Base-by-base conservation (phyloP, 2,888 invertebrate species). In the Drosophila mettleri region DNA sequence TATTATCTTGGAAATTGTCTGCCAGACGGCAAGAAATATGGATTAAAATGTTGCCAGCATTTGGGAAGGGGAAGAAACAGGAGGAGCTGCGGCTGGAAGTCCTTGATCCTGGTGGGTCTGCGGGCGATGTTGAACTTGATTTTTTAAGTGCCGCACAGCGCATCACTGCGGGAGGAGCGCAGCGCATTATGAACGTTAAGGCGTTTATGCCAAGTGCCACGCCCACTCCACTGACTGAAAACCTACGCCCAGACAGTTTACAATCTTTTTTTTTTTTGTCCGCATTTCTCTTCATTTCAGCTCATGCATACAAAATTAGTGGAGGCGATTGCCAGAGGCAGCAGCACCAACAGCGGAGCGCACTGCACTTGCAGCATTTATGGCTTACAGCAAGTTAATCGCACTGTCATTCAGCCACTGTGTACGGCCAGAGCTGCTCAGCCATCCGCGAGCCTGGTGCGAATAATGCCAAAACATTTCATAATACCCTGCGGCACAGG, bases 1-100 rank as follows among this genome's bases (percentile, higher is more conserved):
- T 84, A 90, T 89, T 90, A 91, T 90, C 89, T 88, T 86, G 78
- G 80, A 90, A 91, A 91, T 90, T 91, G 91, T 91, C 91, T 91
- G 90, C 80, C 89, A 87, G 87, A 75, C 86, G 69, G 78, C 74
- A 75, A 86, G 81, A 90, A 89, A 85, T 89, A 88, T 88, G 89
- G 89, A 89, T 90, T 89, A 90, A 89, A 89, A 88, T 85, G 86
- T 88, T 90, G 80, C 71, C 80, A 74, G 70, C 62, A 61, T 41
- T 43, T 29, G 24, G 45, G 55, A 18, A 29, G 29, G 5, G n/a
- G 10, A 24, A 2, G 9, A n/a, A n/a, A 9, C 20, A 7, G 29
- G 0, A 18, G 46, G 12, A 0, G 22, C 7, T 22, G 20, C 2
- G 49, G 33, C 38, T 14, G 14, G 24, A 18, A 38, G 53, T 45